A percentile compares a stretch with the other conserved stretches of the same genome.
phyloP scores from a whole-genome alignment of 2,888 invertebrate species.

The Polymixis lichenea region DNA sequence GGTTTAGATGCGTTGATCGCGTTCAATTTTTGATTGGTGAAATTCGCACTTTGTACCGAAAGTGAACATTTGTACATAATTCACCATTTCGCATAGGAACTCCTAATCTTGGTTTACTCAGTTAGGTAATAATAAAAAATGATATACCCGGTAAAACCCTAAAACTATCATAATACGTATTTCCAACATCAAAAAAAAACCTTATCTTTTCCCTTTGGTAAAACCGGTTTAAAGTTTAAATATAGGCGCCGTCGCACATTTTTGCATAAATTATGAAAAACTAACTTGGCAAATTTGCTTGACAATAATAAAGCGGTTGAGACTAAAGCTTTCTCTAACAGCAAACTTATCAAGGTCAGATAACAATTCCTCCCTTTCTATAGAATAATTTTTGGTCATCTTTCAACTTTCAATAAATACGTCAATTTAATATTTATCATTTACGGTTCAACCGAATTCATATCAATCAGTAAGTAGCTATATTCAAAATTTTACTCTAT shows the following conservation, averaged over 20 bases:
- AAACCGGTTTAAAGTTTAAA: slow-evolving; percentile 22
- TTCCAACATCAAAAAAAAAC: background rate
- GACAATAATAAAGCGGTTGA: background rate
- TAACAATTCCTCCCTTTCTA: background rate
- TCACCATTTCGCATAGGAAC: slow-evolving; percentile 15
- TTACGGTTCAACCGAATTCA: background rate
- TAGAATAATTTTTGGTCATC: background rate
- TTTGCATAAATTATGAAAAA: slow-evolving; percentile 34
- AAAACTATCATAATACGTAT: background rate
- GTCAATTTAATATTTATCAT: background rate
- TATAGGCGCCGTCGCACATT: slow-evolving; percentile 27
- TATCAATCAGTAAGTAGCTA: background rate
- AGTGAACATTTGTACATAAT: slow-evolving; percentile 18
- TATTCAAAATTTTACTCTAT: slow-evolving; percentile 13
- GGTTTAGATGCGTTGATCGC: too few species aligned
- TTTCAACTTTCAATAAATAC: background rate
- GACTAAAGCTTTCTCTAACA: slow-evolving; percentile 37
- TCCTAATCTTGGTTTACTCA: background rate
- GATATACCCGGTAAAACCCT: background rate
- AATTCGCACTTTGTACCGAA: slow-evolving; percentile 9
- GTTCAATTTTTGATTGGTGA: too few species aligned
- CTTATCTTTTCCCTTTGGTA: background rate
- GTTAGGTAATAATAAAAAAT: background rate
- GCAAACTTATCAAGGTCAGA: slow-evolving; percentile 19
- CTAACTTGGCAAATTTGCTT: slow-evolving; percentile 3